Evolutionary conservation across 2,888 invertebrate species (phyloP).

Genomic region (Phasia obesa): DNA sequence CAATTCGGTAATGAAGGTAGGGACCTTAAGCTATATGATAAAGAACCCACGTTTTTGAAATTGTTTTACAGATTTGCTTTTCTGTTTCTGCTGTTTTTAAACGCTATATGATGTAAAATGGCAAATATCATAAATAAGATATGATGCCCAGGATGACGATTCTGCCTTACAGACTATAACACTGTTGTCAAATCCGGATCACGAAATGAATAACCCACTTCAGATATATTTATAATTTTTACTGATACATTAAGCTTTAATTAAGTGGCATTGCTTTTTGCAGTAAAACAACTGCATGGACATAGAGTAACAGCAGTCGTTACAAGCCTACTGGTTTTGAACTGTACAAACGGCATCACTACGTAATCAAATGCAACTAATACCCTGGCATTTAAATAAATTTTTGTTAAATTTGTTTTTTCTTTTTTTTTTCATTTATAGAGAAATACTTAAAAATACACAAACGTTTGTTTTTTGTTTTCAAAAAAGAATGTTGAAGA

Average conservation of each 20-base stretch:
- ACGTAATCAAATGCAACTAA: constrained; percentile 40
- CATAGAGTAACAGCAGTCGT: neutral
- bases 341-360: constrained; percentile 21
- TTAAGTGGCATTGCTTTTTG: constrained; percentile 59
- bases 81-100: no score
- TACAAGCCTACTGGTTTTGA: constrained; percentile 65
- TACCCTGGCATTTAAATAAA: constrained; percentile 53
- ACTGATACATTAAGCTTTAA: constrained; percentile 47
- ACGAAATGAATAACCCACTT: neutral
- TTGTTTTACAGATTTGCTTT: no score
- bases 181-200: no score
- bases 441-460: constrained; percentile 6
- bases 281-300: constrained; percentile 11
- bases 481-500: constrained; percentile 54
- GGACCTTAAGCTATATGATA: no score
- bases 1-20: no score
- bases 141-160: no score
- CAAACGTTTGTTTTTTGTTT: constrained; percentile 28
- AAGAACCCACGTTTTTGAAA: no score
- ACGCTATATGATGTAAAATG: no score
- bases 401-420: no score
- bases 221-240: neutral
- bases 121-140: no score
- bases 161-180: no score
- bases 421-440: constrained; percentile 16